Evolutionary conservation across 2,113 vertebrate species (phyloP).

Genomic region (Cervus canadensis): DNA sequence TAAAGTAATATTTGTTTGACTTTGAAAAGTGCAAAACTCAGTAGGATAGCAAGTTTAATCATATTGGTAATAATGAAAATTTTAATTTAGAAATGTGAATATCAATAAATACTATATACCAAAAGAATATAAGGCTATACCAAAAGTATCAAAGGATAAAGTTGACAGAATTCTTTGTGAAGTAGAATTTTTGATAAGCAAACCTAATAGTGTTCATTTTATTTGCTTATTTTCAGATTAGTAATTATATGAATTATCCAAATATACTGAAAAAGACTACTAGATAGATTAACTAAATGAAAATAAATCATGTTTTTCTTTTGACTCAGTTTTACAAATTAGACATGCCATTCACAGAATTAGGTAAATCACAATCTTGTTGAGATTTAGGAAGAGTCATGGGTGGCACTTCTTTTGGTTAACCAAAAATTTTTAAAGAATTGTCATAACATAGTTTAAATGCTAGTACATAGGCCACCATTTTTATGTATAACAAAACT

Average conservation of each 20-base stretch:
- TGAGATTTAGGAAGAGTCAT: not conserved
- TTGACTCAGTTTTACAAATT: not conserved
- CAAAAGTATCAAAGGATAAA: not conserved
- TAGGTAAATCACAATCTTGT: not conserved
- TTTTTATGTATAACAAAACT: not conserved
- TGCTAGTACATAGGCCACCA: not conserved
- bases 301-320: not conserved
- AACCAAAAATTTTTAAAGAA: not conserved
- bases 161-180: not conserved
- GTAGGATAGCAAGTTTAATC: not conserved
- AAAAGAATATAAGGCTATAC: not conserved
- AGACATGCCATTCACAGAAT: not conserved
- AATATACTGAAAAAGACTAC: not conserved
- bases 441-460: not conserved
- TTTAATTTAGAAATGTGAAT: not conserved
- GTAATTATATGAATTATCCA: not conserved
- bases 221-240: not conserved
- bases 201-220: not conserved
- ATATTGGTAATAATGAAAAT: not conserved
- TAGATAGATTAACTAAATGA: not conserved
- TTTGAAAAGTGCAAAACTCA: not conserved
- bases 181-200: not conserved
- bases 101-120: not conserved
- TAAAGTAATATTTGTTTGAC: not conserved
- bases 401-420: not conserved